These are phyloP conservation scores for Drosophila incognita DNA, from an alignment of 2,888 invertebrate genomes.

Conservation along the genomic window DNA sequence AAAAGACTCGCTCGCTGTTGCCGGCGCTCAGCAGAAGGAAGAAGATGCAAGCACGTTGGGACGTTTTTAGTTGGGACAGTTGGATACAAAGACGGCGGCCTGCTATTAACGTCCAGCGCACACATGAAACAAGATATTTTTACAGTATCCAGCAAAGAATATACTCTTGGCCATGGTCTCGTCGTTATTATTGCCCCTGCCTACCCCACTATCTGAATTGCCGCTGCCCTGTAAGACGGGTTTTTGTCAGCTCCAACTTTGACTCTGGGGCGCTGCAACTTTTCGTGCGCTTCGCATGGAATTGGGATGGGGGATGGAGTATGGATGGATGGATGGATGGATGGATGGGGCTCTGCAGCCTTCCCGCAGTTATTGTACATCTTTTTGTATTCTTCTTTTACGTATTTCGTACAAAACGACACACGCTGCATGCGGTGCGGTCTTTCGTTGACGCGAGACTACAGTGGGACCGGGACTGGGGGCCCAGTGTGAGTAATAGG, in stretches of 20 bases:
- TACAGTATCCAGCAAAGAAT: conserved; percentile 60
- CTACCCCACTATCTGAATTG: not conserved
- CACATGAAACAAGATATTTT: conserved; percentile 82
- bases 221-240: conserved; percentile 43
- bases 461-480: conserved; percentile 7
- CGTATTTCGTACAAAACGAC: conserved; percentile 70
- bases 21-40: conserved; percentile 38
- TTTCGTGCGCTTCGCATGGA: conserved; percentile 29
- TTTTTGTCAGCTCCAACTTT: conserved; percentile 71
- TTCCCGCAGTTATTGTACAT: conserved; percentile 70
- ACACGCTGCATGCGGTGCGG: conserved; percentile 81
- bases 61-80: conserved; percentile 34
- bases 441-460: conserved; percentile 45
- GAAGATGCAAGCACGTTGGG: conserved; percentile 36
- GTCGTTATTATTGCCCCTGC: conserved; percentile 60
- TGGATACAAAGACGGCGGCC: conserved; percentile 39
- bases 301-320: conserved; percentile 16
- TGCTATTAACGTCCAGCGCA: conserved; percentile 81
- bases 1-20: conserved; percentile 15
- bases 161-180: conserved; percentile 46
- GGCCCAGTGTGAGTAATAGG: conserved; percentile 82
- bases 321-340: conserved; percentile 26
- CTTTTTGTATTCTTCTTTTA: conserved; percentile 36
- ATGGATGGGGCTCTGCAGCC: conserved; percentile 32
- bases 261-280: conserved; percentile 64